Evolutionary conservation across 2,888 invertebrate species (phyloP).

Genomic region (Amphipoea oculea): DNA sequence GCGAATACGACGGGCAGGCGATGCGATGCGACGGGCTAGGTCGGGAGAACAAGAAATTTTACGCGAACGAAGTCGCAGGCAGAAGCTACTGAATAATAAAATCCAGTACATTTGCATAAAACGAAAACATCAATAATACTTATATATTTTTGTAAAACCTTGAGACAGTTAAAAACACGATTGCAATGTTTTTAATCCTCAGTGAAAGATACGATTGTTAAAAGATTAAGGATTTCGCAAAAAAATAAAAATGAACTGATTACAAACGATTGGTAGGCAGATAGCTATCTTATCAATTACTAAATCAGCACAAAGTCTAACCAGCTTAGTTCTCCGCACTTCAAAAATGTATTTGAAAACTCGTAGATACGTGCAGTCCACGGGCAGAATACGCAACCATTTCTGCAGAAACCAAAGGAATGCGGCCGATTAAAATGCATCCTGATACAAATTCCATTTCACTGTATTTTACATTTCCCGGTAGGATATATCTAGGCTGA

Average conservation of each 20-base stretch:
- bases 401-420: constrained; percentile 50
- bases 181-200: constrained; percentile 41
- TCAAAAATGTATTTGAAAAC: constrained; percentile 10
- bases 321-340: neutral
- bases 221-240: constrained; percentile 17
- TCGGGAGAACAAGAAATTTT: neutral
- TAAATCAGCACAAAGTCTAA: neutral
- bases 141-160: constrained; percentile 51
- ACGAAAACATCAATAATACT: constrained; percentile 15
- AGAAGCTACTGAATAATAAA: constrained; percentile 25
- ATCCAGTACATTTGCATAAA: constrained; percentile 30
- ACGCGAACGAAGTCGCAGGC: neutral
- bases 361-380: neutral
- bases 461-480: constrained; percentile 45
- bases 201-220: constrained; percentile 32
- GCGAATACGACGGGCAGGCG: neutral
- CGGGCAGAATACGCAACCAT: constrained; percentile 27
- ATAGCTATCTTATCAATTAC: constrained; percentile 6
- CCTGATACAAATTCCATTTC: constrained; percentile 46
- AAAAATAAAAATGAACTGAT: constrained; percentile 14
- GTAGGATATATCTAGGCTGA: constrained; percentile 20
- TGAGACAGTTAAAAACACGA: constrained; percentile 53
- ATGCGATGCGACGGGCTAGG: no score
- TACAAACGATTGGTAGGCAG: neutral
- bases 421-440: constrained; percentile 55